Conservation (phyloP, 2,113 vertebrate genomes). For the Aspidoscelis tigris region DNA sequence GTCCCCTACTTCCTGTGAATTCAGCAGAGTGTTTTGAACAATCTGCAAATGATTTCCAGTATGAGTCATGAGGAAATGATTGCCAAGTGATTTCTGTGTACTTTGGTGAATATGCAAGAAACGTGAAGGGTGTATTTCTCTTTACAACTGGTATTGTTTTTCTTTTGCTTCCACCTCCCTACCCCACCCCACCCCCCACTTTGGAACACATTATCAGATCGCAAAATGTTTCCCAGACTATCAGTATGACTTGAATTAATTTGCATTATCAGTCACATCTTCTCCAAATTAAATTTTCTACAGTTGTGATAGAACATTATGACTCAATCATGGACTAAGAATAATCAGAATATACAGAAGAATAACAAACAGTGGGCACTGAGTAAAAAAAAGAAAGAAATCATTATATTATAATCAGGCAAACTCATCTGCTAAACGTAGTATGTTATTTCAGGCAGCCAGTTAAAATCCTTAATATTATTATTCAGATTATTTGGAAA, state of each 20-base stretch:
- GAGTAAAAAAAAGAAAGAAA: background rate
- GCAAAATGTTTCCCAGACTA: background rate
- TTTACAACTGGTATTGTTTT: background rate
- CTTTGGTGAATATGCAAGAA: background rate
- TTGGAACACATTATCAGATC: background rate
- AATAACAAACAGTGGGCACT: background rate
- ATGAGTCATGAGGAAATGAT: slow-evolving; percentile 15
- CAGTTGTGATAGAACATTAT: slow-evolving; percentile 14
- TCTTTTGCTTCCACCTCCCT: background rate
- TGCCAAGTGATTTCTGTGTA: background rate
- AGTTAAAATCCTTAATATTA: slow-evolving; percentile 57
- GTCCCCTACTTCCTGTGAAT: background rate
- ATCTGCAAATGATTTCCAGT: background rate
- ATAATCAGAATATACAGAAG: background rate
- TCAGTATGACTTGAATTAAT: background rate
- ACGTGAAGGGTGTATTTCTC: background rate
- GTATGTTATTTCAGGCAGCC: background rate
- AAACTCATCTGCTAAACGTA: slow-evolving; percentile 37
- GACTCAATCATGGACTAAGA: slow-evolving; percentile 12
- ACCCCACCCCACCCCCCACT: background rate
- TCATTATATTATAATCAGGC: slow-evolving; percentile 35
- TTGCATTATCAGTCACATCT: background rate
- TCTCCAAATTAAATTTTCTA: slow-evolving; percentile 16
- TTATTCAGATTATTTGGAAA: slow-evolving; percentile 60
- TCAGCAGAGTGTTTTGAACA: background rate